Percentiles rank a stretch among this genome's conserved stretches.
These are phyloP conservation scores for Fulica atra DNA, from an alignment of 2,113 vertebrate species.

Conservation along the genomic window DNA sequence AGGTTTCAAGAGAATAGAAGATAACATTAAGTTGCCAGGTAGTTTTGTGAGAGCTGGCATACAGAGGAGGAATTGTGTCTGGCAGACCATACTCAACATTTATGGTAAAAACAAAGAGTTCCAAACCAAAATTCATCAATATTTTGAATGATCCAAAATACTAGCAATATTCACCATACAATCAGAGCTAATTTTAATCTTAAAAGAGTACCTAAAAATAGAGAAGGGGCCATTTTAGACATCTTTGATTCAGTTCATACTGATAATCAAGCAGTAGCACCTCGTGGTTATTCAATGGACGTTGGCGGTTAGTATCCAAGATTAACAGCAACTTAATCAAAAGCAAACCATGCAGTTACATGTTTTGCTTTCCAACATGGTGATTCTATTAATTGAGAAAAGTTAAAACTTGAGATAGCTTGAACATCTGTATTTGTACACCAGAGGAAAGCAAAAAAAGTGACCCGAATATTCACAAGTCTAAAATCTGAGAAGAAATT, in stretches of 20 bases:
- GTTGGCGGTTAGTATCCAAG: background rate
- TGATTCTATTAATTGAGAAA: background rate
- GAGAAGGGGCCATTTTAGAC: background rate
- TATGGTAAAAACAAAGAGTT: background rate
- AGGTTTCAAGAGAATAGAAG: background rate
- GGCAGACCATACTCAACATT: background rate
- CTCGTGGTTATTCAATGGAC: rapidly evolving
- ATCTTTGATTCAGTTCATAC: background rate
- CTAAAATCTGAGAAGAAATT: background rate
- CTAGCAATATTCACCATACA: background rate
- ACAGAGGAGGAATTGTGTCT: background rate
- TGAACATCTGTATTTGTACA: background rate
- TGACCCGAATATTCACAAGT: background rate
- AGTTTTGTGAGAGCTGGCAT: background rate
- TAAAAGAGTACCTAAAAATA: background rate
- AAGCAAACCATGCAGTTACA: background rate
- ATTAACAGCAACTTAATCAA: background rate
- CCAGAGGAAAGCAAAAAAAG: background rate
- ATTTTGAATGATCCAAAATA: background rate
- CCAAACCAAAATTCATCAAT: rapidly evolving
- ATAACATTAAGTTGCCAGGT: background rate
- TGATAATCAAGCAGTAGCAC: background rate
- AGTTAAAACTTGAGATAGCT: background rate
- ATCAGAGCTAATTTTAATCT: background rate
- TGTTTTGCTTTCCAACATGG: background rate